phyloP scores from a whole-genome alignment of 1,140 invertebrate species.

The silkworm (Bombyx mori) region ASM3026992v2 NC_085116.1:9753001-9753500 shows the following conservation, averaged over 20 bases:
- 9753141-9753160: conserved; percentile 70
- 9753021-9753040: conserved; percentile 75
- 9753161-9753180: conserved; percentile 71
- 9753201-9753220: conserved; percentile 54
- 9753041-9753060: conserved; percentile 73
- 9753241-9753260: conserved; percentile 2
- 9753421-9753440: conserved; percentile 16
- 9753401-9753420: conserved; percentile 9
- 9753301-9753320: conserved; percentile 14
- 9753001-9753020: conserved; percentile 78
- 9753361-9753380: conserved; percentile 44
- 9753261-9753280: background rate
- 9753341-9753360: conserved; percentile 36
- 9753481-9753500: conserved; percentile 49
- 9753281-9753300: background rate
- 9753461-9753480: conserved; percentile 60
- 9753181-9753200: conserved; percentile 68
- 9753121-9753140: conserved; percentile 71
- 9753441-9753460: conserved; percentile 57
- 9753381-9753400: conserved; percentile 46
- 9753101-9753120: conserved; percentile 60
- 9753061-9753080: conserved; percentile 63
- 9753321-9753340: conserved; percentile 55
- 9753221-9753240: conserved; percentile 57
- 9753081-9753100: conserved; percentile 32